Evolutionary conservation across 2,113 vertebrate genomes (phyloP), one percentile per base, ranked within the genome.

Genomic region (Antechinus stuartii): DNA sequence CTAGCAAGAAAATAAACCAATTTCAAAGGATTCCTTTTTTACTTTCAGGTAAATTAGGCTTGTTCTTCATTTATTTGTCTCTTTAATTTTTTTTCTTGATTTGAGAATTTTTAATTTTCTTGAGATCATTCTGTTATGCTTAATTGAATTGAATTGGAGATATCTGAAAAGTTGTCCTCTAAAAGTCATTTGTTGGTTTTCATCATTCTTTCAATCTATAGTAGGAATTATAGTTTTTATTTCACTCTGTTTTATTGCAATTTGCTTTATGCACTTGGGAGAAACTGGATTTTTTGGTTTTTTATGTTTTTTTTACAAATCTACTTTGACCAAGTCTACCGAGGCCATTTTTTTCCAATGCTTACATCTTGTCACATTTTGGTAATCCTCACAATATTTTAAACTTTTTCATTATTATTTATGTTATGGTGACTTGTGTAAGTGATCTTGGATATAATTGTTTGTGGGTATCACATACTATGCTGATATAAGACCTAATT

Each of bases 151-250:
- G 61, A 76, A n/a, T n/a, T 54, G 1, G 92, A 68, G 91, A 26
- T 95, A 42, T 90, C 27, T 95, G 56, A 93, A 96, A 90, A 11
- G 46, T 61, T 91, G 46, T 30, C 49, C 94, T 95, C n/a, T 94
- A 30, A 61, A 23, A 90, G 90, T 54, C 42, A 19, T 68, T 90
- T 54, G 12, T 95, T 91, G 47, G 53, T 90, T 76, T 56, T 49
- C 56, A 55, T 35, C 30, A 7, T 97, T 94, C 46, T 94, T 93
- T 95, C 42, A 57, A 7, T 92, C 42, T 91, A 42, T 90, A 52
- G 12, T 50, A 47, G 46, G 10, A 52, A 90, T 49, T 52, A 19
- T 57, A 35, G 22, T 3, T 90, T 76, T 76, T 76, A 90, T 90
- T 50, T 16, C 9, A 30, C 47, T 49, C 25, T n/a, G 22, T 54